Percentiles rank a stretch among this genome's conserved stretches.
Conservation (phyloP, 2,888 invertebrate genomes). For the Agrenia bidenticulata region DNA sequence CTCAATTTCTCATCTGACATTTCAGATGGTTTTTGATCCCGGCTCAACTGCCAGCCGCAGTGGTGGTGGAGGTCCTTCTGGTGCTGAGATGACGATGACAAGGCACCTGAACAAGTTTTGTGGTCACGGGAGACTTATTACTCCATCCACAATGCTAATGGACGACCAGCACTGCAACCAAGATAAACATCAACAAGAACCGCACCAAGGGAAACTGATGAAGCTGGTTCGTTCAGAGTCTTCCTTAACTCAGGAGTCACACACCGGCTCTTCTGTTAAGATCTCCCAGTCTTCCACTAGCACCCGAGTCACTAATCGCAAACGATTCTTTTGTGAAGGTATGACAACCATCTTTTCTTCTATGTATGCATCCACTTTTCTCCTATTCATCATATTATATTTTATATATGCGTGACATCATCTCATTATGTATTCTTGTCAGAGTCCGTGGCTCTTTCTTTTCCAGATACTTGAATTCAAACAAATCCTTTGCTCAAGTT, state of each 20-base stretch:
- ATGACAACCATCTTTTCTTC: background rate
- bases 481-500: too few species aligned
- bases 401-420: too few species aligned
- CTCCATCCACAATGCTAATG: conserved; percentile 10
- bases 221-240: conserved; percentile 48
- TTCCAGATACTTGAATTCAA: too few species aligned
- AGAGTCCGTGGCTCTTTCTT: too few species aligned
- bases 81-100: conserved; percentile 28
- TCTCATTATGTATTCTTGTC: too few species aligned
- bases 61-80: background rate
- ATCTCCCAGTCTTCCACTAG: conserved; percentile 46
- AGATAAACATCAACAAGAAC: conserved; percentile 30
- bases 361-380: too few species aligned
- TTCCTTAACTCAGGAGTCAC: conserved; percentile 51
- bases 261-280: conserved; percentile 48
- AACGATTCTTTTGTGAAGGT: conserved; percentile 51
- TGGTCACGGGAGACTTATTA: conserved; percentile 36
- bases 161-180: conserved; percentile 18
- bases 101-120: conserved; percentile 45
- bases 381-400: too few species aligned
- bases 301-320: conserved; percentile 39
- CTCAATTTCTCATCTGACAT: conserved; percentile 17
- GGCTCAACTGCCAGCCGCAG: background rate
- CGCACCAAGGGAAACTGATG: conserved; percentile 16
- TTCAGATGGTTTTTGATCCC: conserved; percentile 12